These are phyloP conservation scores for Troides oblongomaculatus DNA, from an alignment of 2,888 invertebrate genomes.

Conservation along the genomic window DNA sequence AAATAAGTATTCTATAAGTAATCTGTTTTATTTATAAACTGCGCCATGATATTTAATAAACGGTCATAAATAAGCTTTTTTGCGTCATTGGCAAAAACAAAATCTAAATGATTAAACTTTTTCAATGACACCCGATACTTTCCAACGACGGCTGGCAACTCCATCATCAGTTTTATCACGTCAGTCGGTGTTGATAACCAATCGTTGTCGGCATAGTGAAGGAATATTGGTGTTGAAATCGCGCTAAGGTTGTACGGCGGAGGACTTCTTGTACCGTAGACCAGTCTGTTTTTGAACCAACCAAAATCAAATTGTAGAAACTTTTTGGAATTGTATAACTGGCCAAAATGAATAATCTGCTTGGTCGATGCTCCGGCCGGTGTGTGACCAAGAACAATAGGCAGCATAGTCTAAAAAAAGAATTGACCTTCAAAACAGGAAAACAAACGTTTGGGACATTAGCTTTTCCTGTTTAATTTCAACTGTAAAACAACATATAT, in stretches of 20 bases:
- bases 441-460: too few species aligned
- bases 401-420: conserved; percentile 71
- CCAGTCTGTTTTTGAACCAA: conserved; percentile 56
- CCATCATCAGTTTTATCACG: conserved; percentile 59
- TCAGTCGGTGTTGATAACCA: conserved; percentile 72
- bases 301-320: conserved; percentile 78
- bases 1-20: not conserved
- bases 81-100: conserved; percentile 79
- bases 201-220: conserved; percentile 77
- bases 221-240: conserved; percentile 68
- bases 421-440: not conserved
- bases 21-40: conserved; percentile 46
- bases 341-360: conserved; percentile 76
- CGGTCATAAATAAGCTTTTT: conserved; percentile 80
- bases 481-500: too few species aligned
- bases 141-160: conserved; percentile 67
- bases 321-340: conserved; percentile 64
- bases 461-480: too few species aligned
- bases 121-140: conserved; percentile 67
- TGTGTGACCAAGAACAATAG: conserved; percentile 71
- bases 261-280: conserved; percentile 71
- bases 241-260: conserved; percentile 72
- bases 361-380: conserved; percentile 75
- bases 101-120: conserved; percentile 80
- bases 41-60: conserved; percentile 65